A percentile compares a stretch with the other conserved stretches of the same genome.
phyloP scores from a whole-genome alignment of 2,888 invertebrate species.

The Dione vanillae region DNA sequence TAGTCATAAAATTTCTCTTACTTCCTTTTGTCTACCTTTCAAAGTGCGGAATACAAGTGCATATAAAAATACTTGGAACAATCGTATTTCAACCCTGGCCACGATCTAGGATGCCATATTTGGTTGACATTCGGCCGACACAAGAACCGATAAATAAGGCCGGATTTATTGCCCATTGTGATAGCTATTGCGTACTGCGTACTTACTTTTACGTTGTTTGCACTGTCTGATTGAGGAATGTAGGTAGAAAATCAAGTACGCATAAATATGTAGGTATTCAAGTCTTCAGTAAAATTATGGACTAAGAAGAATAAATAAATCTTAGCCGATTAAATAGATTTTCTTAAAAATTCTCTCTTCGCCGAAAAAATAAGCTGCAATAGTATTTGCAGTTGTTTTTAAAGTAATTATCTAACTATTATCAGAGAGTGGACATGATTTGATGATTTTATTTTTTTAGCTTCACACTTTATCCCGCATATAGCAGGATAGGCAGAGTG shows the following conservation, averaged over 20 bases:
- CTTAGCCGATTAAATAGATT: background rate
- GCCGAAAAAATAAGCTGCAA: too few species aligned
- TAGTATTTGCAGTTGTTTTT: too few species aligned
- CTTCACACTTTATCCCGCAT: too few species aligned
- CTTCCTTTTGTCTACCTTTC: too few species aligned
- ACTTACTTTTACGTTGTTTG: conserved; percentile 20
- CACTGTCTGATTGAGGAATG: background rate
- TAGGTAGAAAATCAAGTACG: background rate
- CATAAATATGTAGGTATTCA: background rate
- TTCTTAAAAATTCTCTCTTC: too few species aligned
- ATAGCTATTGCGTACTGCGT: conserved; percentile 19
- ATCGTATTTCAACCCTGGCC: conserved; percentile 15
- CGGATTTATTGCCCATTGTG: conserved; percentile 27
- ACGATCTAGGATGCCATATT: conserved; percentile 29
- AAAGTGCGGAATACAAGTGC: background rate
- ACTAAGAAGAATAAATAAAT: background rate
- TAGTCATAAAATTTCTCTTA: too few species aligned
- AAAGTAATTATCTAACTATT: too few species aligned
- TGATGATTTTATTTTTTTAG: too few species aligned
- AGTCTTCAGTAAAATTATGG: background rate
- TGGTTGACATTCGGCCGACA: conserved; percentile 39
- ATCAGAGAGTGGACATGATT: too few species aligned
- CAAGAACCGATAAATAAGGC: conserved; percentile 26
- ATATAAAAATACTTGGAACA: background rate
- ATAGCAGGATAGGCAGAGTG: too few species aligned